These are phyloP conservation scores for Monodelphis domestica DNA, from an alignment of 2,797 vertebrate species.

Conservation along the genomic window DNA sequence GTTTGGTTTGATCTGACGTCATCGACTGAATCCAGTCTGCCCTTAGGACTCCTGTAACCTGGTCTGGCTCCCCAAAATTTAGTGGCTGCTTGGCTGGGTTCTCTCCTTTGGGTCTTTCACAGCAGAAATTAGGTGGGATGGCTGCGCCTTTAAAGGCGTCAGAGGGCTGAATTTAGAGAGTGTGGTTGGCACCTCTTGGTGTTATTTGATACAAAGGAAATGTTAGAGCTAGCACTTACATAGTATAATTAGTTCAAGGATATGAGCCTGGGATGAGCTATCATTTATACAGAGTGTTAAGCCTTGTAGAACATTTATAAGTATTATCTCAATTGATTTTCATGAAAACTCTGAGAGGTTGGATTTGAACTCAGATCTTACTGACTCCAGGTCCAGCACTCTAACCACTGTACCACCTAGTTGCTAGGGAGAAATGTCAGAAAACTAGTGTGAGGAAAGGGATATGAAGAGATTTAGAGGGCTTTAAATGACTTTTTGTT, in stretches of 20 bases:
- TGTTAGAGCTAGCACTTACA: neutral
- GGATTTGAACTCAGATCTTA: neutral
- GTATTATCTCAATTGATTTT: neutral
- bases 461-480: neutral
- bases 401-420: neutral
- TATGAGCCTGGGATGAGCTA: neutral
- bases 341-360: neutral
- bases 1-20: neutral
- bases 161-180: neutral
- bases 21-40: neutral
- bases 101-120: neutral
- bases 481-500: neutral
- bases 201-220: neutral
- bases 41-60: neutral
- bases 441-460: neutral
- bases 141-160: neutral
- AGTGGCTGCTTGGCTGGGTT: neutral
- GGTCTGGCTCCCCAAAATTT: neutral
- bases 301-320: neutral
- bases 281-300: neutral
- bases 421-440: neutral
- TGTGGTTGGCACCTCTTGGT: neutral
- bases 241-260: neutral
- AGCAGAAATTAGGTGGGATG: neutral
- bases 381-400: neutral